These are phyloP conservation scores for Drosophila erecta DNA, from an alignment of 1,140 invertebrate species.

Conservation along the genomic window DNA sequence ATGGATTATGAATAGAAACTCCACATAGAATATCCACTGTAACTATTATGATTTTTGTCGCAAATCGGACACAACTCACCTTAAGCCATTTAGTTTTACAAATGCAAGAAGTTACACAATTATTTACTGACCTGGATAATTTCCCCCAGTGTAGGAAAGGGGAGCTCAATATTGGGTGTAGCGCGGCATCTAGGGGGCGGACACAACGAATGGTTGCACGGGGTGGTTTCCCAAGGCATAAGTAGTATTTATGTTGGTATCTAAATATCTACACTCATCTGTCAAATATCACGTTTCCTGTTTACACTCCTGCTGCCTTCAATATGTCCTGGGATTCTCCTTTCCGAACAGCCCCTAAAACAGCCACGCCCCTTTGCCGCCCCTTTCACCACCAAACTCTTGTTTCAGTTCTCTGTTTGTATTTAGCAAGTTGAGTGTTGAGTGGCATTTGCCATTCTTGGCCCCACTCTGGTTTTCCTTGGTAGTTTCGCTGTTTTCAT, in stretches of 20 bases:
- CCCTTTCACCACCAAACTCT: conserved; percentile 25
- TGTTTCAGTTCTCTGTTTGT: conserved; percentile 59
- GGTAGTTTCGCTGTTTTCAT: not conserved
- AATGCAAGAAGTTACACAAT: no score
- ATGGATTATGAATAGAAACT: no score
- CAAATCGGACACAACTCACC: no score
- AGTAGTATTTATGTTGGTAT: conserved; percentile 80
- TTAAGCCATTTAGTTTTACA: no score
- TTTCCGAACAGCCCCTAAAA: not conserved
- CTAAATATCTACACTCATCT: conserved; percentile 80
- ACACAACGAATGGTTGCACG: not conserved
- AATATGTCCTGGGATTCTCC: conserved; percentile 22
- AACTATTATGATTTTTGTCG: no score
- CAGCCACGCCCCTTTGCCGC: conserved; percentile 7
- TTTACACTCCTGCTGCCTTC: conserved; percentile 60
- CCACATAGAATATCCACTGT: no score
- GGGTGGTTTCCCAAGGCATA: conserved; percentile 49
- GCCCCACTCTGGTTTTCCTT: conserved; percentile 8
- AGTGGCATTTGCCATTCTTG: conserved; percentile 45
- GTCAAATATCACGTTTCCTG: conserved; percentile 80
- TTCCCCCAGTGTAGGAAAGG: not conserved
- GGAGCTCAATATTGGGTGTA: not conserved
- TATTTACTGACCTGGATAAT: not conserved
- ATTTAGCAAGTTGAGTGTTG: conserved; percentile 62
- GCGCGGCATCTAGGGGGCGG: not conserved